These are phyloP conservation scores for Drosophila pseudotalamancana DNA, from an alignment of 2,888 invertebrate genomes.

Conservation along the genomic window DNA sequence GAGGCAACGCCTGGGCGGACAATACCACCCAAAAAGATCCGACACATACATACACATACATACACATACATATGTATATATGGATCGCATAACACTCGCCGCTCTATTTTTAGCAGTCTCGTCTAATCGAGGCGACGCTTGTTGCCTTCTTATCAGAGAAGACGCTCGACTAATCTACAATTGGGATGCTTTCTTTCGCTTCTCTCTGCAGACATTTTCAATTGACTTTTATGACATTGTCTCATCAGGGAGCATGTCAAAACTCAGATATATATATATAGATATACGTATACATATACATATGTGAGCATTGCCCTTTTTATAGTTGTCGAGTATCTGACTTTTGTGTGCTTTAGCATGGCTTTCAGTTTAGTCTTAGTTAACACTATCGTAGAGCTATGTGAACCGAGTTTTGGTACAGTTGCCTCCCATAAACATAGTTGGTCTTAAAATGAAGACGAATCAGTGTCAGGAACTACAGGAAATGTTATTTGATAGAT, in stretches of 20 bases:
- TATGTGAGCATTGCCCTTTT: slow-evolving; percentile 30
- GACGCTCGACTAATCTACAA: slow-evolving; percentile 32
- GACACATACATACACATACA: not conserved
- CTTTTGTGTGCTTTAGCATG: slow-evolving; percentile 4
- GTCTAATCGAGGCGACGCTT: slow-evolving; percentile 32
- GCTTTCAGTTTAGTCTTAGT: not conserved
- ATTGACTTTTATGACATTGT: slow-evolving; percentile 61
- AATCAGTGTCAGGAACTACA: no score
- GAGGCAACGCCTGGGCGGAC: slow-evolving; percentile 42
- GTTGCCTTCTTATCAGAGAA: slow-evolving; percentile 24
- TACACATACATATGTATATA: not conserved
- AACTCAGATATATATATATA: not conserved
- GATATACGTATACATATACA: not conserved
- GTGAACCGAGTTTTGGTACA: not conserved
- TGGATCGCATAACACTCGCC: not conserved
- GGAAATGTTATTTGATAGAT: no score
- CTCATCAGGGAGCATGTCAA: slow-evolving; percentile 43
- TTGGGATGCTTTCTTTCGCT: slow-evolving; percentile 4
- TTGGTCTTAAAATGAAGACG: no score
- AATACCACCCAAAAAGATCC: slow-evolving; percentile 31
- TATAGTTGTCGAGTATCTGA: no score
- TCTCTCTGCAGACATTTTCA: slow-evolving; percentile 24
- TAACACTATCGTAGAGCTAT: not conserved
- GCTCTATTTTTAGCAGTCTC: slow-evolving; percentile 10
- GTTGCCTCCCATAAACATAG: not conserved